Base-by-base conservation (phyloP, 2,113 vertebrate species). In the Oncorhynchus nerka region DNA sequence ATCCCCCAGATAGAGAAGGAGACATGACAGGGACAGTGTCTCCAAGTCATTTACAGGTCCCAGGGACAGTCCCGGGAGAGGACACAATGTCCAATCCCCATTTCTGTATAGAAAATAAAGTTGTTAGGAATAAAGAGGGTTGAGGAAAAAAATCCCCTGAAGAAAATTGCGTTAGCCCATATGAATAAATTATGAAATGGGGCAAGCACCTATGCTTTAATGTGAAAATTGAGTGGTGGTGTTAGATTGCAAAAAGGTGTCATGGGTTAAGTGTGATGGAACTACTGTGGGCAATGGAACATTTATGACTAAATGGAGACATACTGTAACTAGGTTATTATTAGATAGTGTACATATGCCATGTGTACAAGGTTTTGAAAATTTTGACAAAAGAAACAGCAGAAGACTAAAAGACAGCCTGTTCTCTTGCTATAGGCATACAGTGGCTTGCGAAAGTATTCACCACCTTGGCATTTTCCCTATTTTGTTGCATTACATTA, bases 171-270 rank as follows among this genome's bases (percentile, higher is more conserved):
- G 88, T 89, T 86, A 82, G 79, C 83, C 77, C 65, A 72, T 62
- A 89, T 91, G 78, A 90, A 92, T 92, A 87, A 92, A 87, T 89
- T 71, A 92, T 88, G 81, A 89, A 85, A 89, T 84, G 79, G 39
- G 83, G 66, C 65, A 68, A 20, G 71, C 76, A 77, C 79, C 70
- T 75, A 66, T 49, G 75, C 74, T 78, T 79, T 85, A 74, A 90
- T 85, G 81, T 77, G 82, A 82, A 79, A 85, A 85, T 83, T 88
- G 71, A 89, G 81, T 81, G 78, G 79, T 78, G 71, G 67, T 3
- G 3, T 51, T 39, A 2, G 34, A 39, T 39, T 68, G 73, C 30
- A 24, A 26, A 70, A 79, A 68, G 13, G 76, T 82, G 74, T 83
- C 48, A 82, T 71, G 70, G 19, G 45, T 81, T 75, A 83, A 75